Percentiles rank a stretch among this genome's conserved stretches.
phyloP scores from a whole-genome alignment of 2,888 invertebrate species.

The Galeopsomyia nigrocyanea region DNA sequence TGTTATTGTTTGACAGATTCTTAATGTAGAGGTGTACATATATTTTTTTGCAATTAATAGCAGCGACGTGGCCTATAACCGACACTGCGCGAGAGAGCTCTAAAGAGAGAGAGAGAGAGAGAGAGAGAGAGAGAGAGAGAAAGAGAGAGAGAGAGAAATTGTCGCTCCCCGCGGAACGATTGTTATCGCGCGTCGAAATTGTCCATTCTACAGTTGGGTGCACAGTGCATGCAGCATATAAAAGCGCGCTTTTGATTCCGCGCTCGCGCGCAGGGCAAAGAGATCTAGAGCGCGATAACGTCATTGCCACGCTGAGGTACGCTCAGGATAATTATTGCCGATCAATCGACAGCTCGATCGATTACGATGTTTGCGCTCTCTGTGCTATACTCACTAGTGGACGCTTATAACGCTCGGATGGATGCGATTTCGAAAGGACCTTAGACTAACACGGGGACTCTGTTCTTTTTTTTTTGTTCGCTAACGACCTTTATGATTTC shows the following conservation, averaged over 20 bases:
- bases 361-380: slow-evolving; percentile 39
- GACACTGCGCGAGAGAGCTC: not conserved
- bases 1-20: not conserved
- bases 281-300: slow-evolving; percentile 41
- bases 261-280: not conserved
- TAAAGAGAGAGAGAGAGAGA: slow-evolving; percentile 15
- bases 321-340: slow-evolving; percentile 42
- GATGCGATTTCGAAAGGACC: slow-evolving; percentile 59
- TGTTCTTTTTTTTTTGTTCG: slow-evolving; percentile 8
- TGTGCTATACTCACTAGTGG: slow-evolving; percentile 37
- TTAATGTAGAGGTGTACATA: not conserved
- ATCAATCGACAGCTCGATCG: slow-evolving; percentile 42
- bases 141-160: slow-evolving; percentile 22
- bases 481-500: slow-evolving; percentile 14
- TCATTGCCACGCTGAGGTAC: slow-evolving; percentile 38
- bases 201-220: slow-evolving; percentile 27
- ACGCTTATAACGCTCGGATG: slow-evolving; percentile 31
- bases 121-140: slow-evolving; percentile 20
- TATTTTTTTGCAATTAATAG: slow-evolving; percentile 9
- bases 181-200: slow-evolving; percentile 28
- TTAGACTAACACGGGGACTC: slow-evolving; percentile 45
- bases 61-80: not conserved
- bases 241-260: slow-evolving; percentile 24
- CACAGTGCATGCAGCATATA: not conserved
- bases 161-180: slow-evolving; percentile 22